A percentile compares a stretch with the other conserved stretches of the same genome.
Conservation (phyloP, 2,888 invertebrate species). For the Liopterus haemorrhoidalis region DNA sequence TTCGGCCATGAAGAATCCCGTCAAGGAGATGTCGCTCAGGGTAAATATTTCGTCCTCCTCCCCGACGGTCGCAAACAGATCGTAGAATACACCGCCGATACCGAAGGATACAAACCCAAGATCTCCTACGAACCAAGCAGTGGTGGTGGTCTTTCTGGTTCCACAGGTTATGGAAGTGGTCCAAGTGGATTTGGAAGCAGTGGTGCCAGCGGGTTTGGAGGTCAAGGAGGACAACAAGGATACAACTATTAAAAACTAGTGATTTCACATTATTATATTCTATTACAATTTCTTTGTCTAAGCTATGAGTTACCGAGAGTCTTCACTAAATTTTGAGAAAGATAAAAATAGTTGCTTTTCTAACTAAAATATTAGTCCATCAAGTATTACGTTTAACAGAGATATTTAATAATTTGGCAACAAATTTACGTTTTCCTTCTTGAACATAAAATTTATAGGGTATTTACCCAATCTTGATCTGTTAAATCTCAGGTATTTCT, state of each 20-base stretch:
- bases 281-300: too few relatives aligned
- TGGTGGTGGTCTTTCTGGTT: slow-evolving; percentile 30
- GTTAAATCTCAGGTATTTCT: too few relatives aligned
- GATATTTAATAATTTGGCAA: too few relatives aligned
- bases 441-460: too few relatives aligned
- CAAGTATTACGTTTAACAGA: too few relatives aligned
- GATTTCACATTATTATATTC: too few relatives aligned
- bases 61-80: slow-evolving; percentile 63
- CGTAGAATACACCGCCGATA: slow-evolving; percentile 61
- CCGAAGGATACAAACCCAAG: slow-evolving; percentile 59
- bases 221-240: slow-evolving; percentile 43
- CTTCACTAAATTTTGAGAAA: too few relatives aligned
- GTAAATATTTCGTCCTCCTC: slow-evolving; percentile 61
- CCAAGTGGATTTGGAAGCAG: slow-evolving; percentile 38
- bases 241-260: slow-evolving; percentile 41
- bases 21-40: slow-evolving; percentile 61
- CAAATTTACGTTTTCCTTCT: too few relatives aligned
- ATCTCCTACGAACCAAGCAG: slow-evolving; percentile 53
- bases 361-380: too few relatives aligned
- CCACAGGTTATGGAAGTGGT: slow-evolving; percentile 32
- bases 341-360: too few relatives aligned
- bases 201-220: slow-evolving; percentile 41
- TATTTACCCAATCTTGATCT: too few relatives aligned
- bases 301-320: too few relatives aligned
- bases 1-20: slow-evolving; percentile 63